These are phyloP conservation scores for Mesochorus sp. DNA, from an alignment of 2,888 invertebrate species.

Conservation along the genomic window DNA sequence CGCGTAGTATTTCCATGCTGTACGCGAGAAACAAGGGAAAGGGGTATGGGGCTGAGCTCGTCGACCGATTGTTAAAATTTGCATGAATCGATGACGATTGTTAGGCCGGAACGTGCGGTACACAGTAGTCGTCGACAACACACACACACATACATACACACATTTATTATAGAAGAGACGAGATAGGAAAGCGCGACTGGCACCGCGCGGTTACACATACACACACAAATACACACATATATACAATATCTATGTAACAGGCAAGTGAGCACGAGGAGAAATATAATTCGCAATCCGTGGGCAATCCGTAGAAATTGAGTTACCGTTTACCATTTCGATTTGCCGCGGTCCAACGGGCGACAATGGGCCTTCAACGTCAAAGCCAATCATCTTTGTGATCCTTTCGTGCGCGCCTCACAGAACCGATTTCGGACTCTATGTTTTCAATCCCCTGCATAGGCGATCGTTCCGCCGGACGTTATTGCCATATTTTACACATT, in stretches of 20 bases:
- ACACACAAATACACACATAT: constrained; percentile 64
- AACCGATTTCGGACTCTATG: constrained; percentile 60
- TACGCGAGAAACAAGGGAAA: constrained; percentile 48
- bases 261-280: constrained; percentile 66
- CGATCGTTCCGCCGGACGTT: constrained; percentile 40
- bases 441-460: constrained; percentile 28
- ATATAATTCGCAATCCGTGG: constrained; percentile 79
- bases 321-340: constrained; percentile 81
- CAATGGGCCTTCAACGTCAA: constrained; percentile 71
- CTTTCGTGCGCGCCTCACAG: constrained; percentile 63
- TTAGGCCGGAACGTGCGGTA: constrained; percentile 75
- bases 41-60: constrained; percentile 57
- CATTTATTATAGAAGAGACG: constrained; percentile 22
- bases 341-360: constrained; percentile 78
- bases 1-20: constrained; percentile 18
- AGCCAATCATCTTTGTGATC: constrained; percentile 79
- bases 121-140: constrained; percentile 17
- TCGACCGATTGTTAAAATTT: constrained; percentile 79
- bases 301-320: constrained; percentile 78
- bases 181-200: constrained; percentile 45
- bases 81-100: constrained; percentile 81
- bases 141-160: too few species aligned
- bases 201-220: constrained; percentile 21
- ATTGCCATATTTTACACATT: constrained; percentile 26
- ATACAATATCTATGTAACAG: constrained; percentile 20